Conservation (phyloP, 2,888 invertebrate species). For the Tenthredo notha region DNA sequence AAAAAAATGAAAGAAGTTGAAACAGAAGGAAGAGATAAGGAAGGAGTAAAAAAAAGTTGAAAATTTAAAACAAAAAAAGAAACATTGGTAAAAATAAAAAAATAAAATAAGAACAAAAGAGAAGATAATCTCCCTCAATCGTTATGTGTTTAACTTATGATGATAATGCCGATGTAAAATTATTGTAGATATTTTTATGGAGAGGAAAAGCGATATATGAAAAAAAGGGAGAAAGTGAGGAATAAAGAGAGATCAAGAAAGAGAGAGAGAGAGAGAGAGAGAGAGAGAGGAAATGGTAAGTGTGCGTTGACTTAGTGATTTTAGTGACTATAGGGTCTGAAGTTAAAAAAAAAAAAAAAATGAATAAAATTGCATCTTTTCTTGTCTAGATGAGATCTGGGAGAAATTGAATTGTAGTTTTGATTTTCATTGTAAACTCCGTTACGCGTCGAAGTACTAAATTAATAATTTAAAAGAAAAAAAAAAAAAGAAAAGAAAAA, state of each 20-base stretch:
- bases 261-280: slow-evolving; percentile 52
- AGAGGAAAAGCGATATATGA: neutral
- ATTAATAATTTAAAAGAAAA: neutral
- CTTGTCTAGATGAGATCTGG: neutral
- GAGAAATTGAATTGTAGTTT: neutral
- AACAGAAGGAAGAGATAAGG: neutral
- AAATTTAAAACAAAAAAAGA: slow-evolving; percentile 28
- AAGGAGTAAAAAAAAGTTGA: neutral
- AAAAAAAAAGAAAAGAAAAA: neutral
- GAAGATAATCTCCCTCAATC: neutral
- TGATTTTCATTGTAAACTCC: neutral
- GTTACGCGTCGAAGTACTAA: neutral
- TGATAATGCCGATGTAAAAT: slow-evolving; percentile 20
- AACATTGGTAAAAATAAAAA: slow-evolving; percentile 30
- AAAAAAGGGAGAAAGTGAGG: slow-evolving; percentile 51
- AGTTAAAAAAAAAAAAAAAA: slow-evolving; percentile 35
- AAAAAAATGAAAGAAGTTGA: neutral
- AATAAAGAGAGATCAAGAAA: slow-evolving; percentile 50
- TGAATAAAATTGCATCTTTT: neutral
- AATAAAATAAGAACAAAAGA: neutral
- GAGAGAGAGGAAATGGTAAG: slow-evolving; percentile 57
- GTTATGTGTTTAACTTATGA: slow-evolving; percentile 13
- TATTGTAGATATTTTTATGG: slow-evolving; percentile 32
- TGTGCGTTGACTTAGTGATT: slow-evolving; percentile 36
- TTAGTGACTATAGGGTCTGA: slow-evolving; percentile 39